A percentile compares a stretch with the other conserved stretches of the same genome.
Evolutionary conservation across 2,113 vertebrate genomes (phyloP).

Genomic region (Microcebus ravelobensis): DNA sequence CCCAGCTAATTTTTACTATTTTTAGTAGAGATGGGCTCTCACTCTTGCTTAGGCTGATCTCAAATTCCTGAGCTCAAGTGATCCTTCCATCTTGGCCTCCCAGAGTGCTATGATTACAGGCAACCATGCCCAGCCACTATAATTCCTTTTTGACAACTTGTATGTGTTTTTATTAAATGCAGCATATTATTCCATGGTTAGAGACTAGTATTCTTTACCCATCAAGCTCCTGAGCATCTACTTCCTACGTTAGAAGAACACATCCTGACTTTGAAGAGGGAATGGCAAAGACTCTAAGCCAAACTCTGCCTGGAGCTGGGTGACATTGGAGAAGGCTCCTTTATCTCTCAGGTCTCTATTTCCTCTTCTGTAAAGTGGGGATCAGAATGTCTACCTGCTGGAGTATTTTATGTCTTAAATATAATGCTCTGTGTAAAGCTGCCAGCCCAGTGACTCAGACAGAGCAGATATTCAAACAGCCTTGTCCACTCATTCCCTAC

Average conservation of each 20-base stretch:
- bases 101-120: no score
- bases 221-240: no score
- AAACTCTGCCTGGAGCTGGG: neutral
- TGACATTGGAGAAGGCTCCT: fast-evolving
- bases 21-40: no score
- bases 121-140: neutral
- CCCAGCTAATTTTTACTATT: no score
- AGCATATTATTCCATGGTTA: fast-evolving
- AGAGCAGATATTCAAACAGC: fast-evolving
- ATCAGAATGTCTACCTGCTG: fast-evolving
- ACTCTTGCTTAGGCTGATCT: no score
- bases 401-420: neutral
- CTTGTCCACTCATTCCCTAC: fast-evolving
- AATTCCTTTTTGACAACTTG: neutral
- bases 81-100: no score
- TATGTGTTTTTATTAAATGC: neutral
- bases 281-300: fast-evolving
- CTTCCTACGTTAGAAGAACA: neutral
- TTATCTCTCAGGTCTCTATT: neutral
- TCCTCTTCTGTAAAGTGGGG: fast-evolving
- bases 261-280: fast-evolving
- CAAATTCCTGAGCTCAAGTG: no score
- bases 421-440: neutral
- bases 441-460: no score
- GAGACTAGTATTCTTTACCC: neutral